Percentiles rank a stretch among this genome's conserved stretches.
These are phyloP conservation scores for Nephrotoma flavescens DNA, from an alignment of 2,888 invertebrate genomes.

Conservation along the genomic window DNA sequence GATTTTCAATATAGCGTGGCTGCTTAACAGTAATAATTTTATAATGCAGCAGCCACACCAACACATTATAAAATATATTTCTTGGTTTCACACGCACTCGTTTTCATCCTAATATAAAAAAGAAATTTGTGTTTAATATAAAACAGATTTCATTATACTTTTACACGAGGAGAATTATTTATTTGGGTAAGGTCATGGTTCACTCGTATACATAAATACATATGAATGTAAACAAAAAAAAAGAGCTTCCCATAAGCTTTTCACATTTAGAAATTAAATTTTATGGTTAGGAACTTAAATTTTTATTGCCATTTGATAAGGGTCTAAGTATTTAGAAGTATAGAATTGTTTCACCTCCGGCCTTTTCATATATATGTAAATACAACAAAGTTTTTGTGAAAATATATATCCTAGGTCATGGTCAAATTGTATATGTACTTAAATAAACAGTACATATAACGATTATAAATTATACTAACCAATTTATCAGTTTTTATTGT, in stretches of 20 bases:
- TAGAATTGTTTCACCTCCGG: too few species aligned
- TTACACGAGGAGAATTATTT: background rate
- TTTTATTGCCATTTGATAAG: background rate
- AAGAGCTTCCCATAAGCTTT: background rate
- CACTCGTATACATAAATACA: background rate
- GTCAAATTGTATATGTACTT: background rate
- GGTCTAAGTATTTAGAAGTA: background rate
- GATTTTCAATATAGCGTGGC: background rate
- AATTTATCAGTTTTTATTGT: background rate
- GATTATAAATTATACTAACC: background rate
- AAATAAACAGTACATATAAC: background rate
- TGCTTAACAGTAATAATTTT: background rate
- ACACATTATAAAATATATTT: too few species aligned
- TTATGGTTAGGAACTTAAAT: background rate
- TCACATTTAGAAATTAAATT: background rate
- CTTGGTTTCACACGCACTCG: background rate
- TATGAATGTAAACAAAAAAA: background rate
- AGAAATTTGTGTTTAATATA: background rate
- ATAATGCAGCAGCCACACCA: background rate
- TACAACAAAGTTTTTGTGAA: background rate
- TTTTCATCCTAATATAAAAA: background rate
- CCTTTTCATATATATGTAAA: too few species aligned
- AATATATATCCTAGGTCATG: background rate
- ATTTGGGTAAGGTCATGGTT: background rate
- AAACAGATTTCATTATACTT: background rate